A percentile compares a stretch with the other conserved stretches of the same genome.
Conservation (phyloP, 64 coral and sea anemone genomes). For the Dendronephthya gigantea region DNA sequence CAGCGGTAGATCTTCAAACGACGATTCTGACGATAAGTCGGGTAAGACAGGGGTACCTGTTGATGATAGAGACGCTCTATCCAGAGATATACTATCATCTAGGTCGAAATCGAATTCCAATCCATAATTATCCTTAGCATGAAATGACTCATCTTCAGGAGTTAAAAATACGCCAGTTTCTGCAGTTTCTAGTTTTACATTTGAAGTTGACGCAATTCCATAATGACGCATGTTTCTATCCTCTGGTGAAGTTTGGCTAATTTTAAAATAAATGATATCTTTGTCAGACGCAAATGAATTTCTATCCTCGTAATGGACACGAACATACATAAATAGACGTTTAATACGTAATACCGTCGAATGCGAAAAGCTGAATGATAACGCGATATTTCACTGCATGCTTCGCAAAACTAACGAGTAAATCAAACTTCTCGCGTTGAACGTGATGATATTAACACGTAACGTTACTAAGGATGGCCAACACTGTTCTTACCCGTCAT, state of each 20-base stretch:
- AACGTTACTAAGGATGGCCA: too few species aligned
- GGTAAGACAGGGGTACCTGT: constrained; percentile 20
- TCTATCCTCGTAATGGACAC: too few species aligned
- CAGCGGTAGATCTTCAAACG: constrained; percentile 17
- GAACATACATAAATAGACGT: too few species aligned
- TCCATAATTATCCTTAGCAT: not conserved
- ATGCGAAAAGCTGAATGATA: too few species aligned
- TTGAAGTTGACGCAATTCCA: not conserved
- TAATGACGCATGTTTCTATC: not conserved
- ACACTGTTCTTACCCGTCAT: not conserved
- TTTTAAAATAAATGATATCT: not conserved
- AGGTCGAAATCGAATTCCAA: not conserved
- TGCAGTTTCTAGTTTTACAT: not conserved
- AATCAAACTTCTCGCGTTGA: too few species aligned
- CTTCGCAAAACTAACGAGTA: too few species aligned
- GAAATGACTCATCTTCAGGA: not conserved
- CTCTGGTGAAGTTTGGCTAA: not conserved
- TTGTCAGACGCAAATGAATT: too few species aligned
- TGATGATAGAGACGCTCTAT: not conserved
- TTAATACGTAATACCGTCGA: too few species aligned
- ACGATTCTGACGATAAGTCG: not conserved
- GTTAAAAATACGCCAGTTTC: not conserved
- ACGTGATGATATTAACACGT: too few species aligned
- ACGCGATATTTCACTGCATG: too few species aligned
- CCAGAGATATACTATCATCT: not conserved